These are phyloP conservation scores for Paramisgurnus dabryanus DNA, from an alignment of 2,113 vertebrate species.

Conservation along the genomic window DNA sequence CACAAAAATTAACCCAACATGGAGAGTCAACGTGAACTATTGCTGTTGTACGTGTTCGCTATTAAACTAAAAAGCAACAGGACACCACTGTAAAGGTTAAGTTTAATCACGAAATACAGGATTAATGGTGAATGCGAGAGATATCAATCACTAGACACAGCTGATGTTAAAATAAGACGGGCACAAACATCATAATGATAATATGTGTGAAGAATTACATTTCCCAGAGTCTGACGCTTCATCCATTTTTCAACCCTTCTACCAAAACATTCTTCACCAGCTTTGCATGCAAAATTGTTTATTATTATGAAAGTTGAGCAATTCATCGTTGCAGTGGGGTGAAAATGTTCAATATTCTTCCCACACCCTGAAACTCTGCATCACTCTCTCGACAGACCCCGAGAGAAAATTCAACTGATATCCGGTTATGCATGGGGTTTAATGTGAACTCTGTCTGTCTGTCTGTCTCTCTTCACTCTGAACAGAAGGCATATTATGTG, in stretches of 20 bases:
- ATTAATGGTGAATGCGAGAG: constrained; percentile 24
- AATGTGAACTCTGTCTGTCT: neutral
- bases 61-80: constrained; percentile 2
- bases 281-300: constrained; percentile 15
- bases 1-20: neutral
- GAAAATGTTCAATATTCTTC: constrained; percentile 24
- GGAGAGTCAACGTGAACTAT: neutral
- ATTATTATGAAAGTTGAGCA: constrained; percentile 18
- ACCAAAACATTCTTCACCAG: constrained; percentile 15
- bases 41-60: neutral
- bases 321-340: constrained; percentile 1
- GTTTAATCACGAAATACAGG: constrained; percentile 6
- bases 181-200: constrained; percentile 17
- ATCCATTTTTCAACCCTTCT: constrained; percentile 22
- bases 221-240: constrained; percentile 22
- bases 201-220: constrained; percentile 28
- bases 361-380: constrained; percentile 1
- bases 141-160: neutral
- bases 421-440: constrained; percentile 12
- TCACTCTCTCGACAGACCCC: neutral
- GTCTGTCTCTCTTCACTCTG: neutral
- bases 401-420: constrained; percentile 16
- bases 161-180: constrained; percentile 16
- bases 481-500: neutral
- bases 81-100: neutral